phyloP scores from a whole-genome alignment of 2,797 vertebrate species.

The Pipistrellus pygmaeus region DNA sequence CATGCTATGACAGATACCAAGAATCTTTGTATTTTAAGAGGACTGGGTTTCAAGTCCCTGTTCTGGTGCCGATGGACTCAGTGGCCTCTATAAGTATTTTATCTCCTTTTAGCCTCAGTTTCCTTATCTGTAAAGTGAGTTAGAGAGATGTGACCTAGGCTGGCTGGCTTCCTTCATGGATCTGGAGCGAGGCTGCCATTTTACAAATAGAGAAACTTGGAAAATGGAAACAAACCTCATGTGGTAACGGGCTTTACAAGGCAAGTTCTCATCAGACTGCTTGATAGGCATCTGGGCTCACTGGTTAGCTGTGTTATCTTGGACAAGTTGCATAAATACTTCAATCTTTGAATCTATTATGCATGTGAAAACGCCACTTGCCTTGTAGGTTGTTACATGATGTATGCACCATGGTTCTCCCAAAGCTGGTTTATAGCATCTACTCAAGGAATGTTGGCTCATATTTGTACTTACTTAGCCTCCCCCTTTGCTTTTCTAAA shows the following conservation, averaged over 20 bases:
- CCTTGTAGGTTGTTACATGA: neutral
- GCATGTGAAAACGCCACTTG: neutral
- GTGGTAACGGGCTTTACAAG: neutral
- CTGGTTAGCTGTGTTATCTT: neutral
- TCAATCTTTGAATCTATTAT: neutral
- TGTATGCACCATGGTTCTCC: neutral
- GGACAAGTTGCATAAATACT: neutral
- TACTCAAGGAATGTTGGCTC: neutral
- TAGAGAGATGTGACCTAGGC: neutral
- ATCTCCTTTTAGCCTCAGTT: neutral
- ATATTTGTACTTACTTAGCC: neutral
- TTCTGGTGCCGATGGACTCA: neutral
- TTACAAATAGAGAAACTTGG: neutral
- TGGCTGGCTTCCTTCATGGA: neutral
- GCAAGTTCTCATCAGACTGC: neutral
- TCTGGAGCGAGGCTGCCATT: neutral
- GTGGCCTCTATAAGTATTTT: neutral
- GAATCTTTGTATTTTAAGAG: constrained; percentile 28
- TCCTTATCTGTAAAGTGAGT: neutral
- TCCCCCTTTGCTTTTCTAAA: neutral
- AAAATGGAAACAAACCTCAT: neutral
- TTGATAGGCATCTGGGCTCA: neutral
- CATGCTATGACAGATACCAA: neutral
- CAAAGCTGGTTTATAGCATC: neutral
- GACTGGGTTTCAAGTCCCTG: neutral